Percentiles rank a stretch among this genome's conserved stretches.
Evolutionary conservation across 1,140 invertebrate species (phyloP).

Genomic region (Steinernema feltiae): DNA sequence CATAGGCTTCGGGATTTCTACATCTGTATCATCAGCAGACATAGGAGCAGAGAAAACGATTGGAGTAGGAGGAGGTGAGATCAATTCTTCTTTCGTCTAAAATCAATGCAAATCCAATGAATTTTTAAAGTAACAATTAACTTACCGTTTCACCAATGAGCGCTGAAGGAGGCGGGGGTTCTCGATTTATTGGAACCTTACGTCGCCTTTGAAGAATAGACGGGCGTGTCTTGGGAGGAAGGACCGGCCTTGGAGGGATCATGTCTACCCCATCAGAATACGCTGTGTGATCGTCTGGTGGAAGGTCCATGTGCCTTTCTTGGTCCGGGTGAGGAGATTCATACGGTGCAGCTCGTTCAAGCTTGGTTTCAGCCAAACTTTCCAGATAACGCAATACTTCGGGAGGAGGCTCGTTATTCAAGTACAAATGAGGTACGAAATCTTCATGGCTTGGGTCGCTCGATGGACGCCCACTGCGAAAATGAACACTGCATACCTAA

Average conservation of each 20-base stretch:
- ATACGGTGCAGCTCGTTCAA: background rate
- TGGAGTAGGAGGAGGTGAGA: background rate
- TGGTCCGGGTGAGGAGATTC: background rate
- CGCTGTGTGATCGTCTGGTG: background rate
- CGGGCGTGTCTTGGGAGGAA: background rate
- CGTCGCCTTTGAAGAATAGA: background rate
- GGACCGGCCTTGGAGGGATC: background rate
- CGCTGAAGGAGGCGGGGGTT: background rate
- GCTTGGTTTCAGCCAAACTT: conserved; percentile 36
- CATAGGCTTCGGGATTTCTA: background rate
- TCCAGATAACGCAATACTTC: conserved; percentile 41
- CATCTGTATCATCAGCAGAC: background rate
- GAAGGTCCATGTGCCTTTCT: background rate
- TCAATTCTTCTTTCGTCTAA: background rate
- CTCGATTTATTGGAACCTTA: background rate
- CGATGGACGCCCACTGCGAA: conserved; percentile 43
- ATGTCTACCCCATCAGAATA: background rate
- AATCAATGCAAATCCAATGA: background rate
- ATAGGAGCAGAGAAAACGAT: background rate
- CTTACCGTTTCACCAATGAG: background rate
- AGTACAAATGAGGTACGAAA: conserved; percentile 47
- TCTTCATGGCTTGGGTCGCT: conserved; percentile 39
- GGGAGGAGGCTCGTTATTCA: conserved; percentile 42
- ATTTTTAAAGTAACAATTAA: background rate
- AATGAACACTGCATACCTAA: conserved; percentile 48